Conservation (phyloP, 2,888 invertebrate species). For the Cosmopolites sordidus region DNA sequence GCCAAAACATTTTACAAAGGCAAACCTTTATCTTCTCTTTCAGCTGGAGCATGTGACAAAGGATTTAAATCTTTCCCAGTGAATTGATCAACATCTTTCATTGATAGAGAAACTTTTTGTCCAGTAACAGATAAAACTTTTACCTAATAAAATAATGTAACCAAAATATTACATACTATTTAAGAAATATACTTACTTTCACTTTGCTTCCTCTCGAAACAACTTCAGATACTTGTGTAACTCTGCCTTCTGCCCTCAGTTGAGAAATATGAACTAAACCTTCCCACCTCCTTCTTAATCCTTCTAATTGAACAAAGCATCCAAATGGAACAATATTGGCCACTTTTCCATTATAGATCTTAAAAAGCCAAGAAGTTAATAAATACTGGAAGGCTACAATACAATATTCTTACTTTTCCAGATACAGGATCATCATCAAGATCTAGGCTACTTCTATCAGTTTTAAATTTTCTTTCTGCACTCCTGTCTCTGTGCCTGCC, state of each 20-base stretch:
- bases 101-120: slow-evolving; percentile 90
- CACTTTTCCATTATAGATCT: slow-evolving; percentile 90
- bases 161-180: background rate
- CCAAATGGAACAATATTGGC: slow-evolving; percentile 97
- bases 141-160: slow-evolving; percentile 47
- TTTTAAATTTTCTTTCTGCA: slow-evolving; percentile 31
- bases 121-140: slow-evolving; percentile 92
- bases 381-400: background rate
- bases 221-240: slow-evolving; percentile 91
- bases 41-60: slow-evolving; percentile 61
- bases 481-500: slow-evolving; percentile 31
- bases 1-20: background rate
- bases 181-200: slow-evolving; percentile 53
- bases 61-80: slow-evolving; percentile 95
- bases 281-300: slow-evolving; percentile 84
- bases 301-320: slow-evolving; percentile 94
- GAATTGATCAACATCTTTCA: slow-evolving; percentile 97
- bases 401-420: slow-evolving; percentile 56
- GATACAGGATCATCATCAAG: slow-evolving; percentile 72
- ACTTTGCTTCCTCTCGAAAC: slow-evolving; percentile 77
- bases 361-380: slow-evolving; percentile 28
- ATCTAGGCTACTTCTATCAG: slow-evolving; percentile 49
- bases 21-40: slow-evolving; percentile 58
- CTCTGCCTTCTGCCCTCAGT: slow-evolving; percentile 85
- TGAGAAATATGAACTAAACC: slow-evolving; percentile 97